Conservation (phyloP, 2,113 vertebrate species). For the Murina feae region DNA sequence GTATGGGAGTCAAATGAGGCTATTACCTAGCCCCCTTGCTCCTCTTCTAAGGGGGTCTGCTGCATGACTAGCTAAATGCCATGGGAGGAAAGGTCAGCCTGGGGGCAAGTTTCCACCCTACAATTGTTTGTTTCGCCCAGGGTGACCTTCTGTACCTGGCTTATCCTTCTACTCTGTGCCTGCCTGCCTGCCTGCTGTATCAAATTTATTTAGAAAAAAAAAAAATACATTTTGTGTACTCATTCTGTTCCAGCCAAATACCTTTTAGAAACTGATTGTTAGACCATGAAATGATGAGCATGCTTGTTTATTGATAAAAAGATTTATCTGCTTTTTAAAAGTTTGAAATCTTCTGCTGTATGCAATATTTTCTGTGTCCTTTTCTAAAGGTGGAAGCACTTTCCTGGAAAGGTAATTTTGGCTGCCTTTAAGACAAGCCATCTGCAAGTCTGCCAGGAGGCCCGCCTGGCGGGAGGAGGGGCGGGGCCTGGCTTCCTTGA, state of each 20-base stretch:
- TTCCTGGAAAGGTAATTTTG: conserved; percentile 65
- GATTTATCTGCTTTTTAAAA: not conserved
- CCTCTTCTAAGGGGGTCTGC: not conserved
- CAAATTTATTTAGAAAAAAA: not conserved
- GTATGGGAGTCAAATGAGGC: not conserved
- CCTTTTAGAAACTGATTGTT: not conserved
- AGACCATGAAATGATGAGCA: not conserved
- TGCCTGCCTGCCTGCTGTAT: not conserved
- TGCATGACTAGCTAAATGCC: not conserved
- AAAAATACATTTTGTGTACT: not conserved
- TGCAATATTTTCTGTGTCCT: conserved; percentile 11
- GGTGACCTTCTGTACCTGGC: not conserved
- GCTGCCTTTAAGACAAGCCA: not conserved
- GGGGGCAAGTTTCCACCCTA: not conserved
- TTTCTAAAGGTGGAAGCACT: conserved; percentile 28
- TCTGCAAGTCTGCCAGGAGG: conserved; percentile 9
- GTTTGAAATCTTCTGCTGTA: not conserved
- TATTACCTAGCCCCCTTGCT: not conserved
- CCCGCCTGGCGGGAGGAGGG: not conserved
- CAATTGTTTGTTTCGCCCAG: not conserved
- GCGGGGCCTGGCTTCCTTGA: not conserved
- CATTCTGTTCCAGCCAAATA: not conserved
- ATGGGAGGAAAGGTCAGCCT: not conserved
- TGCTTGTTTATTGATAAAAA: not conserved
- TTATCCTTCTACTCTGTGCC: not conserved